Base-by-base conservation (phyloP, 2,113 vertebrate genomes). In the Onychorhynchus coronatus region DNA sequence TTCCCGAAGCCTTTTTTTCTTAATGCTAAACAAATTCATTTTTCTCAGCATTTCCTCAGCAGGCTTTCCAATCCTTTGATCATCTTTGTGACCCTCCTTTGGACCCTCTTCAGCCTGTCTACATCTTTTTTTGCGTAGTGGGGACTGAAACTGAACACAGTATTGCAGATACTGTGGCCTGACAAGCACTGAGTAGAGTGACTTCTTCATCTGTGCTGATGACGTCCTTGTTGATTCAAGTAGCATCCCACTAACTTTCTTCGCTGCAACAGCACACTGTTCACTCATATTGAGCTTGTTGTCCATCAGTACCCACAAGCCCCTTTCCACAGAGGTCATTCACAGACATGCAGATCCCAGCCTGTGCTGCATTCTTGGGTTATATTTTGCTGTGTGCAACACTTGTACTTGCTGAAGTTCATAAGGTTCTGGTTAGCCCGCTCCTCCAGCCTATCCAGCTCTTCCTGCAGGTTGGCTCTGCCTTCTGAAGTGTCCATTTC, bases 281-380 rank as follows among this genome's bases (percentile, higher is more conserved):
- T 73, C 44, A 23, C 4, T 58, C 19, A 44, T 0, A 0, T 5
- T 20, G 14, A 37, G 18, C 8, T 50, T 19, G 12, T 18, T 50
- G 50, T 28, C 27, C 12, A 18, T 5, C 22, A 73, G 37, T 52
- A 73, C 35, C 21, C 2, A 2, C 30, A 30, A 13, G 5, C 30
- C 17, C 14, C 22, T 44, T 73, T 58, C 37, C 31, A 58, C 5
- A 24, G 14, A 55, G 37, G 22, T 70, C 18, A 39, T 37, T 4
- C 4, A 22, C 9, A 61, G 37, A 39, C 8, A 5, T 7, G 8
- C 8, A 44, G 33, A n/a, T 23, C 12, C 6, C 12, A 44, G 12
- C 19, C 39, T 41, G 18, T 3, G 33, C 14, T n/a, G 4, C 10
- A 33, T 12, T 50, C 31, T 17, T 66, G 52, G 9, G 58, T 50